These are phyloP conservation scores for Melinaea marsaeus DNA, from an alignment of 2,888 invertebrate species.

Conservation along the genomic window DNA sequence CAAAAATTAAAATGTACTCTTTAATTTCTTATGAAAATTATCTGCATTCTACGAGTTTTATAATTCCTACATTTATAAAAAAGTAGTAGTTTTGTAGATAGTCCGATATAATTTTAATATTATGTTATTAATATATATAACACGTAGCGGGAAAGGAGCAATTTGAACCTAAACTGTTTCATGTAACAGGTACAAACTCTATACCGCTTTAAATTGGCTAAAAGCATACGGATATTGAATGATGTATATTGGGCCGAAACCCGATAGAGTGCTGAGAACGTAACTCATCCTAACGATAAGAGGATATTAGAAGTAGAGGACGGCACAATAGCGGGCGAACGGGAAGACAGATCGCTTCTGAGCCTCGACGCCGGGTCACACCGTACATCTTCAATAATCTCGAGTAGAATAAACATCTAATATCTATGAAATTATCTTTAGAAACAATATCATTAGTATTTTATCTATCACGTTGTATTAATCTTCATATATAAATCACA, in stretches of 20 bases:
- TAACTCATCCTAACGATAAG: conserved; percentile 35
- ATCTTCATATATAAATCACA: too few species aligned
- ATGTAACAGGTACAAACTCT: not conserved
- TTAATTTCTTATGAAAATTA: too few species aligned
- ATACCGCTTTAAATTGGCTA: not conserved
- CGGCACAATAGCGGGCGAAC: conserved; percentile 29
- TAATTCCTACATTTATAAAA: too few species aligned
- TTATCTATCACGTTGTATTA: too few species aligned
- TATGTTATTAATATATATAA: too few species aligned
- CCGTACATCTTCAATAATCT: not conserved
- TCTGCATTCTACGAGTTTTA: too few species aligned
- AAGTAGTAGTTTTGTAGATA: too few species aligned
- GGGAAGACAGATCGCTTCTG: conserved; percentile 51
- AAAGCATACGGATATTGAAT: conserved; percentile 18
- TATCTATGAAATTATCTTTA: not conserved
- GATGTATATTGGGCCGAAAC: conserved; percentile 15
- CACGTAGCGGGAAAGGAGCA: too few species aligned
- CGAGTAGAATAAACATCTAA: not conserved
- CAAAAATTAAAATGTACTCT: too few species aligned
- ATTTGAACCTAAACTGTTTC: too few species aligned
- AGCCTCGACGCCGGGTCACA: conserved; percentile 39
- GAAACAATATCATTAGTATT: not conserved
- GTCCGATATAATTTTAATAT: too few species aligned
- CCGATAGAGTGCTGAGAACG: conserved; percentile 26
- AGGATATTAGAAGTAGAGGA: conserved; percentile 32